Base-by-base conservation (phyloP, 2,797 vertebrate genomes). In the Vespertilio murinus region DNA sequence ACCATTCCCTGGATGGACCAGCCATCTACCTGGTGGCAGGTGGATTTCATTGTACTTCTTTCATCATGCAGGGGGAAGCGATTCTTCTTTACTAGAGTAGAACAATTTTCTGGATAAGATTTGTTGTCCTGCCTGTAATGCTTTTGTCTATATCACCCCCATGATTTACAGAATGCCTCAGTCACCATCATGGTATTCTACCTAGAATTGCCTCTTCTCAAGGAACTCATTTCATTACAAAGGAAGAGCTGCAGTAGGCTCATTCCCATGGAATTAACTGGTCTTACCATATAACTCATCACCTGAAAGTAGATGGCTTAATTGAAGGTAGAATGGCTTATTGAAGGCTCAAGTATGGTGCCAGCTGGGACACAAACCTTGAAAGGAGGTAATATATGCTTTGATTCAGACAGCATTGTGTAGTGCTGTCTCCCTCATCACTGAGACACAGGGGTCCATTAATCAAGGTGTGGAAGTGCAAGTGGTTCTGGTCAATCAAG, bases 191-290 rank as follows among this genome's bases (percentile, higher is more conserved):
- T 22, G 10, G 9, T 35, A 13, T 56, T 49, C 65, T 79, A 23
- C 12, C 16, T 71, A 92, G 83, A 91, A 79, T 8, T 83, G 52
- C 17, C 54, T 90, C 47, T 87, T 89, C 77, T 59, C 71, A 52
- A 79, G 49, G 82, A 93, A 71, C 59, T 79, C 17, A 71, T 64
- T 94, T 93, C 61, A 71, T 82, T 93, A 49, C 61, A 93, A 83
- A 91, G 86, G 52, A 83, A 86, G 87, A 40, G 49, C 69, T 79
- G 64, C 30, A 23, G 47, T 52, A 82, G 75, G 65, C 33, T 86
- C 35, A 59, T 84, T 85, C 45, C 80, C 47, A 11, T 61, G 87
- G 77, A 80, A 89, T 94, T 81, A 95, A 89, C 61, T 71, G 59
- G 67, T 83, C 61, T 86, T 85, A 40, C 35, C 22, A 38, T 54